phyloP scores from a whole-genome alignment of 2,888 invertebrate species.

The Noctua janthina region DNA sequence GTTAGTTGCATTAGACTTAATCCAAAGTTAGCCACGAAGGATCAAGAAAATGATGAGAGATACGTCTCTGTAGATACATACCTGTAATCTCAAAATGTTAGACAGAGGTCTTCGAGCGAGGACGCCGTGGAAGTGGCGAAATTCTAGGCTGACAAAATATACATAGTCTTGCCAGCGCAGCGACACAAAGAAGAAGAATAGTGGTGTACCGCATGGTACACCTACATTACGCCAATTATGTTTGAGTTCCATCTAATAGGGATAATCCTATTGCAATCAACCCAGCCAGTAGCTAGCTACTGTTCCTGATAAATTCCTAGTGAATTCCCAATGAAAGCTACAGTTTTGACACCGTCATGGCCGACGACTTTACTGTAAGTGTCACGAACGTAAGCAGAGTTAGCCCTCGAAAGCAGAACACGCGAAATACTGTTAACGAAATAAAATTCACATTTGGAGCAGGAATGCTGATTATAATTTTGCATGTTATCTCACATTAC shows the following conservation, averaged over 20 bases:
- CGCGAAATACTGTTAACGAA: slow-evolving; percentile 1
- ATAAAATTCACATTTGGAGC: slow-evolving; percentile 12
- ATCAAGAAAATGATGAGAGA: not conserved
- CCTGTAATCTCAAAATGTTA: not conserved
- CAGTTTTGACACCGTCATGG: not conserved
- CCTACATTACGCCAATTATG: not conserved
- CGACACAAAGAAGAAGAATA: not conserved
- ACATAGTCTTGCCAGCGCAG: not conserved
- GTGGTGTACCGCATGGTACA: not conserved
- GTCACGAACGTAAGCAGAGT: not conserved
- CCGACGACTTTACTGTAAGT: not conserved
- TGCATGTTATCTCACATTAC: slow-evolving; percentile 58
- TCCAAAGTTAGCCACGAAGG: not conserved
- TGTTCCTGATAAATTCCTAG: not conserved
- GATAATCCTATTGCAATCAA: not conserved
- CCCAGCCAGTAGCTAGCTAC: not conserved
- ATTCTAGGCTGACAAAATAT: not conserved
- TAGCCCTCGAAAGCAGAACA: not conserved
- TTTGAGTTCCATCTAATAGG: not conserved
- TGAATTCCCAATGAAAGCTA: not conserved
- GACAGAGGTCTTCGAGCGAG: not conserved
- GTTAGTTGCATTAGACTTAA: not conserved
- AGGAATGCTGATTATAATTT: slow-evolving; percentile 51
- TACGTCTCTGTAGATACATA: not conserved
- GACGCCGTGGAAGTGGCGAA: not conserved